Evolutionary conservation across 2,113 vertebrate species (phyloP).

Genomic region (Dipodomys merriami): DNA sequence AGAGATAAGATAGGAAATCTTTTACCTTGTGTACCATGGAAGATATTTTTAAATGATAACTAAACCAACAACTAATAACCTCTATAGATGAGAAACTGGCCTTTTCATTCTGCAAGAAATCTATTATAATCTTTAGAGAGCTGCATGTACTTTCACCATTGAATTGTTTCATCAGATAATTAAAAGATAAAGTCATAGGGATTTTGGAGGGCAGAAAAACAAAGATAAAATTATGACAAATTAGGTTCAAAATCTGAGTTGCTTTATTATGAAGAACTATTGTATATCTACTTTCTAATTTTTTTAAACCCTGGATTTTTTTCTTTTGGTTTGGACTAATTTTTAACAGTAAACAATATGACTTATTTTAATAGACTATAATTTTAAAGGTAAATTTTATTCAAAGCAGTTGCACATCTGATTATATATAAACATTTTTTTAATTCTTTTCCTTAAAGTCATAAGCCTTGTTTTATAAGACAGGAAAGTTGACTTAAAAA

Average conservation of each 20-base stretch:
- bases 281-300: neutral
- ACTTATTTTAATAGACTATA: neutral
- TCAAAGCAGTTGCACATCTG: conserved; percentile 1
- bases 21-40: neutral
- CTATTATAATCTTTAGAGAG: neutral
- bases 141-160: neutral
- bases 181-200: neutral
- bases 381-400: neutral
- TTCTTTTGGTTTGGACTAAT: conserved; percentile 47
- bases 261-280: conserved; percentile 7
- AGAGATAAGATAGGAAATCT: neutral
- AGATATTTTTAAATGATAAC: neutral
- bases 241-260: neutral
- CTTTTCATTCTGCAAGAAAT: neutral
- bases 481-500: conserved; percentile 46
- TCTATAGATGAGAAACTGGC: neutral
- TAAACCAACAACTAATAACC: neutral
- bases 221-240: conserved; percentile 4
- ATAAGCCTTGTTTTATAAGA: conserved; percentile 31
- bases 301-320: neutral
- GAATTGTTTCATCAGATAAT: neutral
- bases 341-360: conserved; percentile 8
- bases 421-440: conserved; percentile 52
- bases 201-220: neutral
- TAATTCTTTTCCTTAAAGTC: conserved; percentile 56